Conservation (phyloP, 1,140 invertebrate species). For the Drosophila setifemur region DNA sequence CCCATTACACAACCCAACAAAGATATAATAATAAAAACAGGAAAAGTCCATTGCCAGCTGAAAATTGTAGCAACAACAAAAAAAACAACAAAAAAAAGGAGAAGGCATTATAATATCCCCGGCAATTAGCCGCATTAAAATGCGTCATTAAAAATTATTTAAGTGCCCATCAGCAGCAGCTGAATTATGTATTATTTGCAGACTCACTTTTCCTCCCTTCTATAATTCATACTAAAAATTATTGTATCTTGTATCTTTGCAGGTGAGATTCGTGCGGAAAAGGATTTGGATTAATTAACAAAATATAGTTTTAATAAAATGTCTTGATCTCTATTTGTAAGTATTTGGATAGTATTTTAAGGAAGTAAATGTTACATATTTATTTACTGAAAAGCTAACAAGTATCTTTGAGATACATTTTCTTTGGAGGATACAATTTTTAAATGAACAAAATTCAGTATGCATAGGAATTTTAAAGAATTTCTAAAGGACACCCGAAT, state of each 20-base stretch:
- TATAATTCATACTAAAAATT: background rate
- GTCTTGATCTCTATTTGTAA: too few relatives aligned
- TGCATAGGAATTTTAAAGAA: background rate
- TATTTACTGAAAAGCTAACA: too few relatives aligned
- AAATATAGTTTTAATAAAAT: too few relatives aligned
- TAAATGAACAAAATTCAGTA: background rate
- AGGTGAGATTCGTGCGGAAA: too few relatives aligned
- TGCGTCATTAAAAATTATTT: constrained; percentile 53
- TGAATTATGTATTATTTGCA: constrained; percentile 35
- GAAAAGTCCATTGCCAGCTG: constrained; percentile 9
- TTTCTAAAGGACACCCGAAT: background rate
- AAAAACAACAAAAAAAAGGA: too few relatives aligned
- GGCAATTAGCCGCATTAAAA: constrained; percentile 63
- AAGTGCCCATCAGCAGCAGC: constrained; percentile 43
- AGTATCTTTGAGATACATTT: too few relatives aligned
- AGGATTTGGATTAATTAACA: too few relatives aligned
- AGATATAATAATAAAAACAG: background rate
- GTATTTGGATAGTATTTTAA: too few relatives aligned
- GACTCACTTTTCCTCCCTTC: background rate
- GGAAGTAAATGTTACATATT: too few relatives aligned
- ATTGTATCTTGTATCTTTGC: constrained; percentile 7
- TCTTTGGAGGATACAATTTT: too few relatives aligned
- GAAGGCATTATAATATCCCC: too few relatives aligned
- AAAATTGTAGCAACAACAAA: constrained; percentile 28
- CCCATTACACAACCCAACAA: constrained; percentile 1